Evolutionary conservation across 2,888 invertebrate species (phyloP).

Genomic region (Amphiduros pacificus): DNA sequence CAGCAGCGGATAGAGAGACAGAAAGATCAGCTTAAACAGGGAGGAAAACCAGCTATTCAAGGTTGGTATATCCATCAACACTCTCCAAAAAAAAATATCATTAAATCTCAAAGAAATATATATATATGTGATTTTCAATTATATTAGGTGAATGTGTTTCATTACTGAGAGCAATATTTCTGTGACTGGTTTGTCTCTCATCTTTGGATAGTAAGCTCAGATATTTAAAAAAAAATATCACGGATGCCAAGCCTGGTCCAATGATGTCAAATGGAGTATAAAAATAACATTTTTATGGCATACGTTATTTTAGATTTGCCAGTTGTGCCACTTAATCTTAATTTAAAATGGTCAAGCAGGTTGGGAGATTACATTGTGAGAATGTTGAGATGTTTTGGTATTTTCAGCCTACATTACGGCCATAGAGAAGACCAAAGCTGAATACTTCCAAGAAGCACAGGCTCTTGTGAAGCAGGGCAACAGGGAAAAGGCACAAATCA

Average conservation of each 20-base stretch:
- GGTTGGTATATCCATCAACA: slow-evolving; percentile 31
- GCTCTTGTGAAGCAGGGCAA: slow-evolving; percentile 46
- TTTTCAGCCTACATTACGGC: slow-evolving; percentile 36
- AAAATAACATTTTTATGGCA: too few relatives aligned
- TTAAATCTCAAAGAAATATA: neutral
- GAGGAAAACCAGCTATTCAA: slow-evolving; percentile 42
- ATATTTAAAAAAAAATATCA: too few relatives aligned
- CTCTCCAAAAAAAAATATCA: neutral
- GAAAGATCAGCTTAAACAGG: slow-evolving; percentile 39
- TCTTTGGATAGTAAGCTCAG: too few relatives aligned
- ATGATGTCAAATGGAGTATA: too few relatives aligned
- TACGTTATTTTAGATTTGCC: too few relatives aligned
- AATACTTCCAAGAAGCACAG: slow-evolving; percentile 47
- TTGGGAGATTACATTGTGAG: neutral
- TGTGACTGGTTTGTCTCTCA: too few relatives aligned
- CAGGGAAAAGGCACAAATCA: slow-evolving; percentile 52
- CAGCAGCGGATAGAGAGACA: slow-evolving; percentile 48
- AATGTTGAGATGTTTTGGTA: neutral
- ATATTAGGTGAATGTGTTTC: too few relatives aligned
- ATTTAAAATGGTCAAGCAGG: too few relatives aligned
- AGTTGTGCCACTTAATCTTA: too few relatives aligned
- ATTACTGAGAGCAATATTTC: too few relatives aligned
- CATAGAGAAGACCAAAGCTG: slow-evolving; percentile 39
- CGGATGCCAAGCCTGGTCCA: too few relatives aligned
- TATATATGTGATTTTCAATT: too few relatives aligned